Conservation (phyloP, 2,797 vertebrate species). For the Nannoperca australis region DNA sequence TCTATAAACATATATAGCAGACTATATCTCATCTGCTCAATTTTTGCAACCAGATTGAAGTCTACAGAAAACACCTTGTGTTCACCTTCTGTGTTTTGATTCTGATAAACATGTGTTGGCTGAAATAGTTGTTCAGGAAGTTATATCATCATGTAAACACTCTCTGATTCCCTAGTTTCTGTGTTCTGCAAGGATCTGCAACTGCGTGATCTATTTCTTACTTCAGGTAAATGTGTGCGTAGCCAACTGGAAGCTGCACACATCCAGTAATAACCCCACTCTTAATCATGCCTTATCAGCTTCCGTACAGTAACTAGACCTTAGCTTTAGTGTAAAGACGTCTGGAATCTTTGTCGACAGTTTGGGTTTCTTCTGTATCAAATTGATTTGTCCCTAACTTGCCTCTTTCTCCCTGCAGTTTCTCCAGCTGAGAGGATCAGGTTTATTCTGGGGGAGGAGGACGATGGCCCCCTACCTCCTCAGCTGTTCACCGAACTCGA, state of each 20-base stretch:
- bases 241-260: neutral
- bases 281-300: neutral
- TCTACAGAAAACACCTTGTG: neutral
- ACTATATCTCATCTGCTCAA: neutral
- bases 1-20: neutral
- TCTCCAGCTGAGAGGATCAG: slow-evolving; percentile 96
- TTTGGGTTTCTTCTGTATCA: neutral
- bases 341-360: neutral
- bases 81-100: neutral
- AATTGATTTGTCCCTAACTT: slow-evolving; percentile 4
- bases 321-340: neutral
- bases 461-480: slow-evolving; percentile 94
- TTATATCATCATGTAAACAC: too few relatives aligned
- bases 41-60: neutral
- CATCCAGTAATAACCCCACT: neutral
- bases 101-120: neutral
- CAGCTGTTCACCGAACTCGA: slow-evolving; percentile 99
- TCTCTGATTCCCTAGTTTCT: too few relatives aligned
- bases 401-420: slow-evolving; percentile 84
- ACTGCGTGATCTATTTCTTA: neutral
- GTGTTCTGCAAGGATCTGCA: neutral
- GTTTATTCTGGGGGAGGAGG: slow-evolving; percentile 97
- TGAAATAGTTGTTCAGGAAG: too few relatives aligned
- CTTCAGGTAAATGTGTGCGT: neutral
- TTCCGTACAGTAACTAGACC: neutral